phyloP scores from a whole-genome alignment of 2,797 vertebrate species.

The Potorous gilbertii region DNA sequence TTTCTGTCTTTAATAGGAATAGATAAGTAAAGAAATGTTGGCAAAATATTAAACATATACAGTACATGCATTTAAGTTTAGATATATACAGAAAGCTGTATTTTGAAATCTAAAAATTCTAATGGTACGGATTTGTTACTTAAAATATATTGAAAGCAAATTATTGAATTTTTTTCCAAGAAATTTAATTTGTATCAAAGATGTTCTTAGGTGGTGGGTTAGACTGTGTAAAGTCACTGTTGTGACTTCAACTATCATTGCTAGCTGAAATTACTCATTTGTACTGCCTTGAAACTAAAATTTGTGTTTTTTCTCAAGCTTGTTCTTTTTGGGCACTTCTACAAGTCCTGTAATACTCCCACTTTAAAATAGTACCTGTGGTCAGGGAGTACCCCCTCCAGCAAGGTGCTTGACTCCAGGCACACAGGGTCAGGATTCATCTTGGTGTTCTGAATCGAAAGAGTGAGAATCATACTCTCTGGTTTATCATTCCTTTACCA shows the following conservation, averaged over 20 bases:
- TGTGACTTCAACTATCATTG: constrained; percentile 4
- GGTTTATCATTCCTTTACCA: neutral
- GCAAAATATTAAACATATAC: neutral
- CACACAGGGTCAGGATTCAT: neutral
- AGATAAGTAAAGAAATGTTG: neutral
- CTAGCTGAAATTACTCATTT: neutral
- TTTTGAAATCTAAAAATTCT: neutral
- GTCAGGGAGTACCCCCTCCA: neutral
- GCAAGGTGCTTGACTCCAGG: neutral
- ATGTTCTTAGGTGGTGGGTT: neutral
- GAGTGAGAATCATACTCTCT: neutral
- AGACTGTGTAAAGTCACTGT: neutral
- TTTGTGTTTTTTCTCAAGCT: neutral
- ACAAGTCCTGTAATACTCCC: neutral
- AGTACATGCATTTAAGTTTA: neutral
- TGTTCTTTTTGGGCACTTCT: neutral
- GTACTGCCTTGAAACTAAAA: constrained; percentile 4
- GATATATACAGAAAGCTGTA: neutral
- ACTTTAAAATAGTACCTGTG: neutral
- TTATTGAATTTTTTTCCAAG: constrained; percentile 15
- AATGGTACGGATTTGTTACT: neutral
- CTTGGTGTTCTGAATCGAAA: neutral
- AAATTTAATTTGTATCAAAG: constrained; percentile 34
- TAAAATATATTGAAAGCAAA: constrained; percentile 20
- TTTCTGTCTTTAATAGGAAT: neutral